Evolutionary conservation across 2,888 invertebrate species (phyloP).

Genomic region (Eupithecia insigniata): DNA sequence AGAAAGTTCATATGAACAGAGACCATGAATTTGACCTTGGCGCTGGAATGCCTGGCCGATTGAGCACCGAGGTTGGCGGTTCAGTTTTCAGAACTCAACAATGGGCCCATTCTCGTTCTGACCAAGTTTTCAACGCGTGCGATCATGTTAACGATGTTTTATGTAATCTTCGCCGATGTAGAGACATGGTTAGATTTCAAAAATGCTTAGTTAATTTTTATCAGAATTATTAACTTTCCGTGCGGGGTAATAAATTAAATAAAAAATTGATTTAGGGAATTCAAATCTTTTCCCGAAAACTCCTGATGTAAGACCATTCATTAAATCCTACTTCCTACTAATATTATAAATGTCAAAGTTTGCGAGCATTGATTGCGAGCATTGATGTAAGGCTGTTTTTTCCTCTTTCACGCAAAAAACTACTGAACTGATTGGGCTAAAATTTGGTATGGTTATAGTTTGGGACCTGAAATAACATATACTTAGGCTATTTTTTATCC

Average conservation of each 20-base stretch:
- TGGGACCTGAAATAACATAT: no score
- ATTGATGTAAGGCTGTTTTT: no score
- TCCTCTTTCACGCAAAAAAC: no score
- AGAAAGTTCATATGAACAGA: background rate
- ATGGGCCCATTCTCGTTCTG: slow-evolving; percentile 1
- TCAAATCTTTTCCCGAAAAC: background rate
- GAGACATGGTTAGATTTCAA: background rate
- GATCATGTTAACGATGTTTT: background rate
- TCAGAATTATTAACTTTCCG: no score
- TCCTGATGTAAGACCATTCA: background rate
- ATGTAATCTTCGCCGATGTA: background rate
- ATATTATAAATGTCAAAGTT: no score
- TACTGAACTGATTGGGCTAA: no score
- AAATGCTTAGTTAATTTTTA: no score
- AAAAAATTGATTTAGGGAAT: background rate
- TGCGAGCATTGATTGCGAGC: no score
- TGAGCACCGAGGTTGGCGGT: background rate
- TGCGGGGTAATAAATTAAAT: no score
- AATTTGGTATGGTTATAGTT: no score
- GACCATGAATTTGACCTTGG: slow-evolving; percentile 6
- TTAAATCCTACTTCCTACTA: no score
- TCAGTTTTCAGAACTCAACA: slow-evolving; percentile 16
- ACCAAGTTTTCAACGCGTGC: background rate
- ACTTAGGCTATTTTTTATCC: no score
- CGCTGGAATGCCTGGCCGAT: slow-evolving; percentile 2